phyloP scores from a whole-genome alignment of 2,113 vertebrate species.

The Alces alces region DNA sequence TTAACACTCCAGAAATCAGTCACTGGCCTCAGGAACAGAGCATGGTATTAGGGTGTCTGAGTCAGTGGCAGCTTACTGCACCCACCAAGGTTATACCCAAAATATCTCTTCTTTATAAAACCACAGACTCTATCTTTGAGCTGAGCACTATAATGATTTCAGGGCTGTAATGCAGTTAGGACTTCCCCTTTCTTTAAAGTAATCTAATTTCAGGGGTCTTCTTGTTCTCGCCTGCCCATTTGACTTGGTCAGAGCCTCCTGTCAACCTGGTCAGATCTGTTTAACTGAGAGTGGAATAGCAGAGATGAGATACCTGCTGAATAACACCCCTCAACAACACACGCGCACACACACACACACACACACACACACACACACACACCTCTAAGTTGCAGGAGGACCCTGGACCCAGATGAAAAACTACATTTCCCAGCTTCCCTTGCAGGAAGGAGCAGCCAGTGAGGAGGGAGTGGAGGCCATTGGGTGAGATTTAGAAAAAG shows the following conservation, averaged over 20 bases:
- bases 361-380: neutral
- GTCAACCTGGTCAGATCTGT: neutral
- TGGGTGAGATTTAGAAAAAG: neutral
- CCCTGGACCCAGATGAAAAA: neutral
- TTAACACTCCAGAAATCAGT: neutral
- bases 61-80: neutral
- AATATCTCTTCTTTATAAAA: neutral
- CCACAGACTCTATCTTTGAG: neutral
- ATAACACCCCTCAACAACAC: neutral
- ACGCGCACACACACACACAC: neutral
- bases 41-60: neutral
- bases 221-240: neutral
- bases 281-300: neutral
- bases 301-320: neutral
- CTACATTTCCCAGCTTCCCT: neutral
- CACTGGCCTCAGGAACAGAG: neutral
- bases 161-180: neutral
- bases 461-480: neutral
- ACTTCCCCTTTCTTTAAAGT: neutral
- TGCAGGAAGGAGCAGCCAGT: neutral
- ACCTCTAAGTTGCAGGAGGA: neutral
- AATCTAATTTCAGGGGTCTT: neutral
- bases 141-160: neutral
- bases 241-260: neutral
- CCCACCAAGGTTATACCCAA: neutral